Percentiles rank a stretch among this genome's conserved stretches.
These are phyloP conservation scores for Istiophorus platypterus DNA, from an alignment of 2,113 vertebrate genomes.

Conservation along the genomic window DNA sequence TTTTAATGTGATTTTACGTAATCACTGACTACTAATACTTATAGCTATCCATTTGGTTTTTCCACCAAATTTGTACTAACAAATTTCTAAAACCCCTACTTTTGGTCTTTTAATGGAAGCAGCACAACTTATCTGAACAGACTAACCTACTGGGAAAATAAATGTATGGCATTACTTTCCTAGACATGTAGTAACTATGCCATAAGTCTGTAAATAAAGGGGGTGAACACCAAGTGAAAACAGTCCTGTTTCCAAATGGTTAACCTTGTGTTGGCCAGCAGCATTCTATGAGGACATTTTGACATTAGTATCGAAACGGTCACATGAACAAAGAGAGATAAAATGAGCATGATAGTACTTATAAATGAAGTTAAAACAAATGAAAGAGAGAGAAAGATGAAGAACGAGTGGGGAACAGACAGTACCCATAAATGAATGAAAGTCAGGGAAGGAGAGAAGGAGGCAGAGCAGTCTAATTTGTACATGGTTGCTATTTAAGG, in stretches of 20 bases:
- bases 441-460: constrained; percentile 42
- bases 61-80: too few species aligned
- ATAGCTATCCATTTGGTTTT: too few species aligned
- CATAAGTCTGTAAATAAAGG: not conserved
- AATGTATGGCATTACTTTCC: too few species aligned
- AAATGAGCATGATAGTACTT: not conserved
- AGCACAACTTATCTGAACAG: not conserved
- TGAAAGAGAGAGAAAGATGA: constrained; percentile 30
- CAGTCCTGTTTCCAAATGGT: not conserved
- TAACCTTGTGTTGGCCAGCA: not conserved
- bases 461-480: constrained; percentile 91
- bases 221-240: not conserved
- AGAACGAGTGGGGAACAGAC: constrained; percentile 35
- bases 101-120: too few species aligned
- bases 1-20: too few species aligned
- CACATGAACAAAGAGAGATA: not conserved
- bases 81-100: too few species aligned
- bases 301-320: not conserved
- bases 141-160: not conserved
- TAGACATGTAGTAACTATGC: too few species aligned
- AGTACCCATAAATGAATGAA: constrained; percentile 46
- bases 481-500: constrained; percentile 94
- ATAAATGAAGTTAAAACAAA: constrained; percentile 15
- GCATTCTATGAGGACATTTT: not conserved
- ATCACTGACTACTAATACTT: too few species aligned